phyloP scores from a whole-genome alignment of 2,888 invertebrate genomes.

The Torymus auratus region DNA sequence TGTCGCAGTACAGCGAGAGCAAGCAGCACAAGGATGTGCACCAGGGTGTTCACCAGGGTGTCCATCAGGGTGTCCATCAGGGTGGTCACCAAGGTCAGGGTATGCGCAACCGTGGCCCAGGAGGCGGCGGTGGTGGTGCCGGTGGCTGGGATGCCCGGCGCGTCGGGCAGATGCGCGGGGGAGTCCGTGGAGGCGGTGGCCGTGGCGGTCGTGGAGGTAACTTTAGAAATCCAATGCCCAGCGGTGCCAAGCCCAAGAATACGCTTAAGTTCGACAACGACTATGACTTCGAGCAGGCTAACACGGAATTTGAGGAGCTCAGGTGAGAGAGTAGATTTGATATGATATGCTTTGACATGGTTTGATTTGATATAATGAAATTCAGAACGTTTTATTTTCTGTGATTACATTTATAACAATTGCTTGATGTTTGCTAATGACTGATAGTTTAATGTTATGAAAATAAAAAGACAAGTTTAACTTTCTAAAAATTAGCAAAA shows the following conservation, averaged over 20 bases:
- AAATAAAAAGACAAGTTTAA: too few relatives aligned
- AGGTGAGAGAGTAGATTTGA: slow-evolving; percentile 72
- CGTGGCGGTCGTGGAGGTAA: slow-evolving; percentile 69
- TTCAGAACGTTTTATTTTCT: too few relatives aligned
- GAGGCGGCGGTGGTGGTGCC: slow-evolving; percentile 71
- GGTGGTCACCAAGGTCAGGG: slow-evolving; percentile 57
- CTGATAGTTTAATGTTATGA: too few relatives aligned
- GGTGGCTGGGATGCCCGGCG: slow-evolving; percentile 71
- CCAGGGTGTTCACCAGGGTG: slow-evolving; percentile 65
- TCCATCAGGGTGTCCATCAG: slow-evolving; percentile 31
- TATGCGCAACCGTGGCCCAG: slow-evolving; percentile 68
- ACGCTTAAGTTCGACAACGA: slow-evolving; percentile 96
- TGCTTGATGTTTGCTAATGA: too few relatives aligned
- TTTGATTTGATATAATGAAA: too few relatives aligned
- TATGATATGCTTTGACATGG: too few relatives aligned
- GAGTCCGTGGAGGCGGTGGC: slow-evolving; percentile 55
- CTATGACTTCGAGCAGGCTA: slow-evolving; percentile 99
- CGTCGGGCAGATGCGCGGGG: slow-evolving; percentile 71
- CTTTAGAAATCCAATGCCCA: slow-evolving; percentile 72
- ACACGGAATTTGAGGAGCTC: slow-evolving; percentile 96
- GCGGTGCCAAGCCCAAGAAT: slow-evolving; percentile 79
- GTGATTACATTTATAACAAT: too few relatives aligned
- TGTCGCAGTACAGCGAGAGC: slow-evolving; percentile 72
- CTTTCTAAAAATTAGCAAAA: too few relatives aligned
- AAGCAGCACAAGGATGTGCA: slow-evolving; percentile 61